A percentile compares a stretch with the other conserved stretches of the same genome.
These are phyloP conservation scores for Neostethus bicornis DNA, from an alignment of 2,797 vertebrate species.

Conservation along the genomic window DNA sequence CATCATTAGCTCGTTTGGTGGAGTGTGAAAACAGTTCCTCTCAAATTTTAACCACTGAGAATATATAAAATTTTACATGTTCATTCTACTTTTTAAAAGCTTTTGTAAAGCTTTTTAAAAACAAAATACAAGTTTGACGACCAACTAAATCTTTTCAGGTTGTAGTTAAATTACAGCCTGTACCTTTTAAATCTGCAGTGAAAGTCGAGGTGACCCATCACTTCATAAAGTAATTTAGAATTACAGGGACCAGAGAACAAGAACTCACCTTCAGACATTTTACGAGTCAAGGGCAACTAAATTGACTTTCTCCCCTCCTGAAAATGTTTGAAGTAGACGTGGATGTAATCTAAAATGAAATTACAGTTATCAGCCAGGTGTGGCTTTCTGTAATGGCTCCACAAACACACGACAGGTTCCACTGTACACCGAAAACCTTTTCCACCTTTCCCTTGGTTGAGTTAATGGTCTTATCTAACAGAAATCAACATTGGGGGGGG, in stretches of 20 bases:
- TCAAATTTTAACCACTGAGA: too few species aligned
- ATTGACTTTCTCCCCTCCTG: conserved; percentile 37
- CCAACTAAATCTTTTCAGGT: too few species aligned
- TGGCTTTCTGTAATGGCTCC: conserved; percentile 10
- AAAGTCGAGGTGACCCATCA: too few species aligned
- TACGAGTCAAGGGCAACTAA: conserved; percentile 20
- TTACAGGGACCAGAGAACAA: neutral
- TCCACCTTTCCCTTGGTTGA: conserved; percentile 21
- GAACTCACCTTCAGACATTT: conserved; percentile 29
- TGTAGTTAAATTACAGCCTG: too few species aligned
- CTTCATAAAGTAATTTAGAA: neutral
- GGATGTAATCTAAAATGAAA: conserved; percentile 32
- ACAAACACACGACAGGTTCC: conserved; percentile 4
- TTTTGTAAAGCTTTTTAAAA: too few species aligned
- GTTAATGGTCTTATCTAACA: conserved; percentile 59
- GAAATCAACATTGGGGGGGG: conserved; percentile 30
- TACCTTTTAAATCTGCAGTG: too few species aligned
- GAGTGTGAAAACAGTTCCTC: too few species aligned
- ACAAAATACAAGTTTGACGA: too few species aligned
- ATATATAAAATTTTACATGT: too few species aligned
- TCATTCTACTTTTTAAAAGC: too few species aligned
- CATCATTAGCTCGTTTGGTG: too few species aligned
- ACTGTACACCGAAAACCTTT: conserved; percentile 23
- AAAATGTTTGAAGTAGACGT: conserved; percentile 19
- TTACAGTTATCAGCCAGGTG: conserved; percentile 34